Conservation (phyloP, 2,797 vertebrate genomes). For the Oophaga sylvatica region DNA sequence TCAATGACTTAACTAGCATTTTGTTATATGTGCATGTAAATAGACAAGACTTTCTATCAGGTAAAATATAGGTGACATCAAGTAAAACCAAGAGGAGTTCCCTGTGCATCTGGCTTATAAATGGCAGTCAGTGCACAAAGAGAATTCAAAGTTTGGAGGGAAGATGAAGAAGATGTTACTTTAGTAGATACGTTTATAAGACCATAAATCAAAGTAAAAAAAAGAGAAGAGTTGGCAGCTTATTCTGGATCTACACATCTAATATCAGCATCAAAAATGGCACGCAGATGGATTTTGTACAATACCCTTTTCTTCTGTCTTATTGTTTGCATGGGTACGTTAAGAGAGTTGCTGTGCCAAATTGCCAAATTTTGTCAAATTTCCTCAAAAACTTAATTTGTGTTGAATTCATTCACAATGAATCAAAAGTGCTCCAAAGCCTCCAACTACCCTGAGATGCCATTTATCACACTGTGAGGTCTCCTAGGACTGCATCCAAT, state of each 20-base stretch:
- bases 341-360: not conserved
- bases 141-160: not conserved
- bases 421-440: too few relatives aligned
- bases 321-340: slow-evolving; percentile 7
- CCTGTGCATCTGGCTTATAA: not conserved
- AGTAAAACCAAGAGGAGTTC: slow-evolving; percentile 4
- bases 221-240: not conserved
- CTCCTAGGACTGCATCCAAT: too few relatives aligned
- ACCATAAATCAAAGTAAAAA: not conserved
- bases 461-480: too few relatives aligned
- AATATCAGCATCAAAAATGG: not conserved
- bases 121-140: slow-evolving; percentile 1
- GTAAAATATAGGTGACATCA: slow-evolving; percentile 22
- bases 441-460: too few relatives aligned
- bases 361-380: too few relatives aligned
- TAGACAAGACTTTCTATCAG: not conserved
- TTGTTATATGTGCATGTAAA: not conserved
- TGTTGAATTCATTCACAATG: too few relatives aligned
- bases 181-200: not conserved
- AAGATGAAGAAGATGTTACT: not conserved
- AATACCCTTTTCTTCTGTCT: not conserved
- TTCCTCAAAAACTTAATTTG: too few relatives aligned
- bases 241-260: not conserved
- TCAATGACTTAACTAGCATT: not conserved
- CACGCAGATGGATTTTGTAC: not conserved